Evolutionary conservation across 2,113 vertebrate genomes (phyloP).

Genomic region (Mugil cephalus): DNA sequence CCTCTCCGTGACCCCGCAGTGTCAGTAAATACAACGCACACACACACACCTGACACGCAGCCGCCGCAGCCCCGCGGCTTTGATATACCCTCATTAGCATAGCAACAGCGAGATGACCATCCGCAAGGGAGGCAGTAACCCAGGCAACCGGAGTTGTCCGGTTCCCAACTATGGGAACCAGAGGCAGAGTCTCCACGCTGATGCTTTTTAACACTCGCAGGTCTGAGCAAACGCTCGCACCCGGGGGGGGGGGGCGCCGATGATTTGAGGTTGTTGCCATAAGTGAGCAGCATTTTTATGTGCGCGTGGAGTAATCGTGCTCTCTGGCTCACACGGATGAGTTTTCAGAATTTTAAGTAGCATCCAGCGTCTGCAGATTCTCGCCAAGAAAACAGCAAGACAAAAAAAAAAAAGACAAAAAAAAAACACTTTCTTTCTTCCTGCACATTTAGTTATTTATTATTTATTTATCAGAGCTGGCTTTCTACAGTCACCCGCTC

Average conservation of each 20-base stretch:
- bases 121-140: constrained; percentile 74
- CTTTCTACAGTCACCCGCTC: too few species aligned
- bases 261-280: constrained; percentile 5
- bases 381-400: not conserved
- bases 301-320: not conserved
- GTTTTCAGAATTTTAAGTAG: constrained; percentile 10
- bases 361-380: not conserved
- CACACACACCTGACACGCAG: constrained; percentile 12
- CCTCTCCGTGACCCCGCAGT: constrained; percentile 47
- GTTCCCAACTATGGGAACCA: constrained; percentile 60
- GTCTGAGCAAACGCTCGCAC: constrained; percentile 3
- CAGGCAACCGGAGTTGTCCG: constrained; percentile 69
- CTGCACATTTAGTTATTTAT: not conserved
- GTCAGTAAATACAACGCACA: constrained; percentile 39
- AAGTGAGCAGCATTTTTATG: not conserved
- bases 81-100: constrained; percentile 77
- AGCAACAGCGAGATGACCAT: constrained; percentile 75
- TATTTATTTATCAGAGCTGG: too few species aligned
- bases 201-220: not conserved
- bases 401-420: not conserved
- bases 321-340: not conserved
- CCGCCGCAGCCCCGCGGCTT: constrained; percentile 39
- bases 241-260: constrained; percentile 8
- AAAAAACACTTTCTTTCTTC: not conserved
- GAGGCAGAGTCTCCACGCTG: constrained; percentile 35